These are phyloP conservation scores for Hycleus cichorii DNA, from an alignment of 1,140 invertebrate genomes.

Conservation along the genomic window DNA sequence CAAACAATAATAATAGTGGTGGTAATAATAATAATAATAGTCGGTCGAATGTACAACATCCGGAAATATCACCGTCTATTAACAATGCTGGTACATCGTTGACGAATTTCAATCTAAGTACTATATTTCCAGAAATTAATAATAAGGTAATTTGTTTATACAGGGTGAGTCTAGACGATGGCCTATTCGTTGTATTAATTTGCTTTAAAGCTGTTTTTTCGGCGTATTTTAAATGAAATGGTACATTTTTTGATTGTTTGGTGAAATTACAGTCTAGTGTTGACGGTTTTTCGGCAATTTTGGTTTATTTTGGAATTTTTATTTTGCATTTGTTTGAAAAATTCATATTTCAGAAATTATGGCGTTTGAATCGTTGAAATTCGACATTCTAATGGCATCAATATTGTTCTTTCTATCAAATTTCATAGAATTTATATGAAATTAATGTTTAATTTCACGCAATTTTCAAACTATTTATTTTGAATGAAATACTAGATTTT, in stretches of 20 bases:
- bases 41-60: constrained; percentile 26
- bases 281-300: not conserved
- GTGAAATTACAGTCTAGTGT: not conserved
- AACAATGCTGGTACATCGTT: constrained; percentile 46
- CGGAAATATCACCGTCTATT: constrained; percentile 34
- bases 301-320: not conserved
- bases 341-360: no score
- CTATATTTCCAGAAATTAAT: constrained; percentile 63
- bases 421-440: no score
- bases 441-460: no score
- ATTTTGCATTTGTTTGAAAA: no score
- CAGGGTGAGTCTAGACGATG: no score
- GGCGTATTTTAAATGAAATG: not conserved
- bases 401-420: no score
- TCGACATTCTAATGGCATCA: no score
- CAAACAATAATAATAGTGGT: not conserved
- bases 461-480: no score
- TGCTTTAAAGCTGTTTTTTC: not conserved
- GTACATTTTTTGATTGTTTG: not conserved
- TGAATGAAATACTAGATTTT: no score
- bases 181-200: not conserved
- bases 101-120: constrained; percentile 60
- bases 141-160: constrained; percentile 33
- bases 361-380: no score
- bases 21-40: not conserved